phyloP scores from a whole-genome alignment of 2,797 vertebrate genomes.

The Centropyge bicolor region DNA sequence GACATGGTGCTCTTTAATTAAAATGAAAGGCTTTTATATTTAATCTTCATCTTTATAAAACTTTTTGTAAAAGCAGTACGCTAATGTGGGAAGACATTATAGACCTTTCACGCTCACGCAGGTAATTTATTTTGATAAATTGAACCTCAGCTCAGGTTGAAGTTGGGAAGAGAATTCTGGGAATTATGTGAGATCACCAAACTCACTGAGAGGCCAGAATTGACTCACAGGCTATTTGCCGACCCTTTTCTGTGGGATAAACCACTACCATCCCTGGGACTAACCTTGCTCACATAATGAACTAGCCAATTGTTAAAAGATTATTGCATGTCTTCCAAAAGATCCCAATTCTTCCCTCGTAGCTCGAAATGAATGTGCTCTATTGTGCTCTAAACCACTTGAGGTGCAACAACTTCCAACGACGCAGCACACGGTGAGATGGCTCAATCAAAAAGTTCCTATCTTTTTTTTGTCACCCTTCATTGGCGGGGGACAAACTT shows the following conservation, averaged over 20 bases:
- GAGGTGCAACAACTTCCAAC: slow-evolving; percentile 3
- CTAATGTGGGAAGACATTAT: not conserved
- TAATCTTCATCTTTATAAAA: not conserved
- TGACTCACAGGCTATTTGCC: not conserved
- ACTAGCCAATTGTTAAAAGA: not conserved
- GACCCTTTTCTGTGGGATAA: no score
- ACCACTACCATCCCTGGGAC: not conserved
- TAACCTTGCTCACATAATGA: not conserved
- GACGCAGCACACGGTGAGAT: not conserved
- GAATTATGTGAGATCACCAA: not conserved
- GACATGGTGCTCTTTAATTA: not conserved
- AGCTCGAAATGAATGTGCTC: slow-evolving; percentile 22
- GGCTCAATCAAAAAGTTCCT: slow-evolving; percentile 45
- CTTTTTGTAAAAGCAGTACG: not conserved
- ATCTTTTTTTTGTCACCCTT: slow-evolving; percentile 50
- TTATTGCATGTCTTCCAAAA: not conserved
- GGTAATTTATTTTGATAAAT: slow-evolving; percentile 12
- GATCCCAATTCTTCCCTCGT: not conserved
- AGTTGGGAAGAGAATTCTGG: not conserved
- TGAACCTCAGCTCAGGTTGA: not conserved
- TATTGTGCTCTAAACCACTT: slow-evolving; percentile 15
- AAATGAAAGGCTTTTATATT: not conserved
- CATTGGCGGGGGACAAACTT: slow-evolving; percentile 46
- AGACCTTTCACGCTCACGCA: not conserved
- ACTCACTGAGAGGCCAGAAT: not conserved